Percentiles rank a stretch among this genome's conserved stretches.
Evolutionary conservation across 2,888 invertebrate species (phyloP).

Genomic region (Silvanus unidentatus): DNA sequence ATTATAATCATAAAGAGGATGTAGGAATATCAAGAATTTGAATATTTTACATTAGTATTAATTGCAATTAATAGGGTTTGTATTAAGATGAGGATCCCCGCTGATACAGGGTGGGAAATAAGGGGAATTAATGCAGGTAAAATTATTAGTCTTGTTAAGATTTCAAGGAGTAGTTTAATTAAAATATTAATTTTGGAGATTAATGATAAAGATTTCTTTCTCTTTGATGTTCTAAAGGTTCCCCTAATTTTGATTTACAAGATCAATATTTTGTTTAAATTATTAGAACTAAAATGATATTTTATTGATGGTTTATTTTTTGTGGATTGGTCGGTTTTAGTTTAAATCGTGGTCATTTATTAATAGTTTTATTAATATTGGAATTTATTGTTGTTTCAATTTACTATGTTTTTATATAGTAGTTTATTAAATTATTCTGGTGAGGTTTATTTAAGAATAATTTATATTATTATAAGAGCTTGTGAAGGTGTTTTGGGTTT

Average conservation of each 20-base stretch:
- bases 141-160: conserved; percentile 37
- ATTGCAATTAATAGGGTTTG: conserved; percentile 51
- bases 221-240: conserved; percentile 57
- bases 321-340: conserved; percentile 50
- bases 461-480: conserved; percentile 58
- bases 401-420: conserved; percentile 32
- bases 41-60: conserved; percentile 47
- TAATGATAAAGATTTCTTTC: conserved; percentile 54
- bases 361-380: conserved; percentile 55
- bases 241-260: conserved; percentile 61
- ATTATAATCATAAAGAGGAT: conserved; percentile 58
- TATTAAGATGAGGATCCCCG: conserved; percentile 51
- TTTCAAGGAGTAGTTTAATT: conserved; percentile 58
- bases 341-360: conserved; percentile 55
- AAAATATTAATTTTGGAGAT: conserved; percentile 68
- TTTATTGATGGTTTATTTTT: conserved; percentile 48
- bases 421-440: conserved; percentile 10
- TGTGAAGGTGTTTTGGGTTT: conserved; percentile 61
- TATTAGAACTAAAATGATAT: conserved; percentile 58
- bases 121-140: conserved; percentile 43
- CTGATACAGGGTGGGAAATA: conserved; percentile 50
- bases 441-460: conserved; percentile 54
- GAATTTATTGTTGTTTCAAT: conserved; percentile 56
- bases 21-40: conserved; percentile 56
- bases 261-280: conserved; percentile 50